Percentiles rank a stretch among this genome's conserved stretches.
These are phyloP conservation scores for Copsychus sechellarum DNA, from an alignment of 2,113 vertebrate genomes.

Conservation along the genomic window DNA sequence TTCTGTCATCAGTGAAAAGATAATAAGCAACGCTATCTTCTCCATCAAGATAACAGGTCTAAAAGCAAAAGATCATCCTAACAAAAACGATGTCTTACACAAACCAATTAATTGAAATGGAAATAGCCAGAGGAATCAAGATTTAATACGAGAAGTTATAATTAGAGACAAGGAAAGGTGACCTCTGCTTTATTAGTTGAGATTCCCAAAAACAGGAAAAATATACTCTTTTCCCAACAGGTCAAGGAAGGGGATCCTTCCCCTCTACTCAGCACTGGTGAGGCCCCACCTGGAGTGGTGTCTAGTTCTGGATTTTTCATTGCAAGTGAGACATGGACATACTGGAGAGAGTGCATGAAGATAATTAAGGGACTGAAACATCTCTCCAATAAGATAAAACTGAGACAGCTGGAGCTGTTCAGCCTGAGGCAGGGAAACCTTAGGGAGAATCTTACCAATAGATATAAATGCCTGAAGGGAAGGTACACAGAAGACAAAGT, in stretches of 20 bases:
- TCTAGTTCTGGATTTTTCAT: background rate
- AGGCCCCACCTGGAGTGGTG: background rate
- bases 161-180: background rate
- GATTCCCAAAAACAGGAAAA: background rate
- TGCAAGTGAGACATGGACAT: background rate
- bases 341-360: background rate
- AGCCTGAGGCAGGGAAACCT: background rate
- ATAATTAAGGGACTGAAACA: background rate
- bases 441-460: background rate
- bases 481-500: rapidly evolving
- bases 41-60: background rate
- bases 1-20: background rate
- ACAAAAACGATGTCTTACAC: background rate
- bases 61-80: background rate
- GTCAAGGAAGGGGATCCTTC: background rate
- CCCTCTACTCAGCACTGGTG: background rate
- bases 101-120: background rate
- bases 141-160: background rate
- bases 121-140: background rate
- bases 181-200: background rate
- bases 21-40: background rate
- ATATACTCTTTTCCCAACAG: background rate
- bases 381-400: background rate
- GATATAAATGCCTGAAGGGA: background rate
- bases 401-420: background rate